Conservation (phyloP, 2,888 invertebrate genomes). For the Clostera curtula region DNA sequence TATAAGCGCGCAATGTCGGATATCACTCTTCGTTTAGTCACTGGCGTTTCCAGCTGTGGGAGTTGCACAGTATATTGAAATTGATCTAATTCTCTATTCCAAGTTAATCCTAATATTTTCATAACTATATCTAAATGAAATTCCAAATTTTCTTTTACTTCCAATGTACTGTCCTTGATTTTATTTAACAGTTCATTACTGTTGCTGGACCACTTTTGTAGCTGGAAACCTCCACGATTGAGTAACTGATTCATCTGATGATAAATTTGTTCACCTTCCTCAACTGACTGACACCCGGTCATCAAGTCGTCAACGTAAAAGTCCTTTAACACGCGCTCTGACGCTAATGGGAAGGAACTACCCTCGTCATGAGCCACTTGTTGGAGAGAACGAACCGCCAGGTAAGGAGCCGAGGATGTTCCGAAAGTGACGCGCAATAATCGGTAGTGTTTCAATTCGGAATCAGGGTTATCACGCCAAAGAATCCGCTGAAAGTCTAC, state of each 20-base stretch:
- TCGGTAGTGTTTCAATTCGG: conserved; percentile 15
- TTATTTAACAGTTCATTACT: conserved; percentile 8
- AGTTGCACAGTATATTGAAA: conserved; percentile 19
- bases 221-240: neutral
- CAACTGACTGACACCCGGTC: conserved; percentile 1
- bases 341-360: conserved; percentile 14
- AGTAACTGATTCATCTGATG: neutral
- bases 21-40: conserved; percentile 25
- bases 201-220: conserved; percentile 2
- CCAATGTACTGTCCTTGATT: conserved; percentile 17
- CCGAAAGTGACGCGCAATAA: conserved; percentile 24
- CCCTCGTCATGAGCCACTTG: conserved; percentile 22
- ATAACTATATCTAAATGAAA: conserved; percentile 14
- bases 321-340: conserved; percentile 11
- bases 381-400: conserved; percentile 22
- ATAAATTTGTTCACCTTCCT: neutral
- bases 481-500: neutral
- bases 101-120: conserved; percentile 24
- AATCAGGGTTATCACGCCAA: conserved; percentile 1
- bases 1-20: conserved; percentile 24
- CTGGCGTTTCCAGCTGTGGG: conserved; percentile 7
- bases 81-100: conserved; percentile 18
- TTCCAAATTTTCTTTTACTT: conserved; percentile 15
- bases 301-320: conserved; percentile 6
- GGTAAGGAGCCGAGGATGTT: conserved; percentile 23